These are phyloP conservation scores for Sebastes goodei DNA, from an alignment of 2,797 vertebrate genomes.

Conservation along the genomic window DNA sequence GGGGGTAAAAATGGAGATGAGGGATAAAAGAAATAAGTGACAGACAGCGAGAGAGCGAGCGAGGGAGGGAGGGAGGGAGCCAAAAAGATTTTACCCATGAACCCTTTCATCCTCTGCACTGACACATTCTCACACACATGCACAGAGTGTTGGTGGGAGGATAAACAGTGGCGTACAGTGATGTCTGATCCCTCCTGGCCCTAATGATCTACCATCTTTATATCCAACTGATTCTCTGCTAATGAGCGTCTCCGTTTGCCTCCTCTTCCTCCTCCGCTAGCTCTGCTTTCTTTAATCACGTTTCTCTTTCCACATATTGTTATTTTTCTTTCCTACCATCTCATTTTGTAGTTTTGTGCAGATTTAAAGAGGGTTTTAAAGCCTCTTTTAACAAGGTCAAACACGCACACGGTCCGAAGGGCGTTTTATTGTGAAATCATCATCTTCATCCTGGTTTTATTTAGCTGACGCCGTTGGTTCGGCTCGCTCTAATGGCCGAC, in stretches of 20 bases:
- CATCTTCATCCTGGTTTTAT: conserved; percentile 41
- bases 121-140: conserved; percentile 20
- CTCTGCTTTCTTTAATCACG: not conserved
- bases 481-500: conserved; percentile 25
- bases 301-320: not conserved
- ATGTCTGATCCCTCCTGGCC: conserved; percentile 55
- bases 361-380: not conserved
- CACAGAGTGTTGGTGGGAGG: conserved; percentile 46
- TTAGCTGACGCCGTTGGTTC: conserved; percentile 37
- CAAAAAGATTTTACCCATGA: conserved; percentile 43
- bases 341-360: not conserved
- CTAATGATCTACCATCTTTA: conserved; percentile 65
- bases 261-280: conserved; percentile 21
- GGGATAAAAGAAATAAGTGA: conserved; percentile 43
- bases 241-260: conserved; percentile 58
- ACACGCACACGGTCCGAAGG: conserved; percentile 13
- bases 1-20: conserved; percentile 17
- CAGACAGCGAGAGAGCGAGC: conserved; percentile 26
- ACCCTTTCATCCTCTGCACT: conserved; percentile 58
- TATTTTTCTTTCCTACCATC: not conserved
- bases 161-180: conserved; percentile 61
- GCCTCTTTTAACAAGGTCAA: conserved; percentile 12
- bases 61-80: conserved; percentile 21
- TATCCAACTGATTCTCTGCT: conserved; percentile 50
- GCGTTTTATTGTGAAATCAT: conserved; percentile 50